These are phyloP conservation scores for Typhlichthys eigenmanni DNA, from an alignment of 2,797 vertebrate species.

Conservation along the genomic window DNA sequence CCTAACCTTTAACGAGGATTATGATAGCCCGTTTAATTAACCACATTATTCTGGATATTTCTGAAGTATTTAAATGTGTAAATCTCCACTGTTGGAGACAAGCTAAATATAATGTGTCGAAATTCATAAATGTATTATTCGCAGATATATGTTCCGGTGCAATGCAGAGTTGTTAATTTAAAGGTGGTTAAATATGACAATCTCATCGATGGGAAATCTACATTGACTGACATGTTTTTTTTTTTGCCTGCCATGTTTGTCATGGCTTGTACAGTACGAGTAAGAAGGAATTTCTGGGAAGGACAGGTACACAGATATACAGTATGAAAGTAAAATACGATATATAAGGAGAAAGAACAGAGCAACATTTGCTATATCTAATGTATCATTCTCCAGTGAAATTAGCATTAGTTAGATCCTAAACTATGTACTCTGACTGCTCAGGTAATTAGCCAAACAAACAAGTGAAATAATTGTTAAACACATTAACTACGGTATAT, in stretches of 20 bases:
- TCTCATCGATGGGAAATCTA: too few species aligned
- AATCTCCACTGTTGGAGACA: slow-evolving; percentile 11
- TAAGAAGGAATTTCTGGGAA: too few species aligned
- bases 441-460: slow-evolving; percentile 13
- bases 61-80: slow-evolving; percentile 33
- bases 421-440: slow-evolving; percentile 2
- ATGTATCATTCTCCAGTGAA: background rate
- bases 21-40: too few species aligned
- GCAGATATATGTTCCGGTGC: slow-evolving; percentile 2
- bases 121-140: slow-evolving; percentile 5
- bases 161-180: background rate
- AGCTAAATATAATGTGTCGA: slow-evolving; percentile 8
- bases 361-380: slow-evolving; percentile 2
- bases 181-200: too few species aligned
- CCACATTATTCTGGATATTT: background rate
- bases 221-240: too few species aligned
- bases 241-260: too few species aligned
- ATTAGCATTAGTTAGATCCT: slow-evolving; percentile 6
- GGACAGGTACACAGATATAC: background rate
- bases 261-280: too few species aligned
- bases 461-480: slow-evolving; percentile 9
- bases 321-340: background rate
- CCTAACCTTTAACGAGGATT: too few species aligned
- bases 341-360: background rate
- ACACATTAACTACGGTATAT: slow-evolving; percentile 20